phyloP scores from a whole-genome alignment of 2,888 invertebrate genomes.

The Monopis laevigella region DNA sequence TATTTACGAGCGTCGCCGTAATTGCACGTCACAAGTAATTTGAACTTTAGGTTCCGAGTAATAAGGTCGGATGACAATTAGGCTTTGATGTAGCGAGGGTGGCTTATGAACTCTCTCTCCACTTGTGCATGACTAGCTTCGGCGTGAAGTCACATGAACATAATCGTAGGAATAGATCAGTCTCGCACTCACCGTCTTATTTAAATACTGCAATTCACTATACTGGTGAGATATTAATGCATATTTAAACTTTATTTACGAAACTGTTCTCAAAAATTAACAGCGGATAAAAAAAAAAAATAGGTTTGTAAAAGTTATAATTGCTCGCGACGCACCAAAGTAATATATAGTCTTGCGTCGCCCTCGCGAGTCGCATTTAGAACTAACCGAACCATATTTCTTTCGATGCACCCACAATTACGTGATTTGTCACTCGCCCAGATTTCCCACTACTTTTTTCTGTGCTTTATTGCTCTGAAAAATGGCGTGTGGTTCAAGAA shows the following conservation, averaged over 20 bases:
- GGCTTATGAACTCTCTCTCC: constrained; percentile 9
- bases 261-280: too few relatives aligned
- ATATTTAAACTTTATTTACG: too few relatives aligned
- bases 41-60: background rate
- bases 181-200: too few relatives aligned
- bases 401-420: constrained; percentile 60
- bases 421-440: constrained; percentile 60
- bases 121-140: constrained; percentile 4
- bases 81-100: constrained; percentile 8
- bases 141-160: constrained; percentile 1
- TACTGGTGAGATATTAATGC: too few relatives aligned
- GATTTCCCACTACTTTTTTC: constrained; percentile 29
- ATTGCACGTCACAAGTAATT: constrained; percentile 10
- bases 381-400: constrained; percentile 60
- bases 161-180: too few relatives aligned
- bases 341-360: constrained; percentile 23
- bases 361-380: constrained; percentile 42
- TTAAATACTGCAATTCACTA: too few relatives aligned
- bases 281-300: too few relatives aligned
- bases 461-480: constrained; percentile 32
- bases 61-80: constrained; percentile 6
- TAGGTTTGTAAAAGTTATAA: too few relatives aligned
- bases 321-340: constrained; percentile 26
- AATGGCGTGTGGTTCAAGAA: constrained; percentile 47
- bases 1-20: constrained; percentile 26